Conservation (phyloP, 2,888 invertebrate species). For the Agrenia bidenticulata region DNA sequence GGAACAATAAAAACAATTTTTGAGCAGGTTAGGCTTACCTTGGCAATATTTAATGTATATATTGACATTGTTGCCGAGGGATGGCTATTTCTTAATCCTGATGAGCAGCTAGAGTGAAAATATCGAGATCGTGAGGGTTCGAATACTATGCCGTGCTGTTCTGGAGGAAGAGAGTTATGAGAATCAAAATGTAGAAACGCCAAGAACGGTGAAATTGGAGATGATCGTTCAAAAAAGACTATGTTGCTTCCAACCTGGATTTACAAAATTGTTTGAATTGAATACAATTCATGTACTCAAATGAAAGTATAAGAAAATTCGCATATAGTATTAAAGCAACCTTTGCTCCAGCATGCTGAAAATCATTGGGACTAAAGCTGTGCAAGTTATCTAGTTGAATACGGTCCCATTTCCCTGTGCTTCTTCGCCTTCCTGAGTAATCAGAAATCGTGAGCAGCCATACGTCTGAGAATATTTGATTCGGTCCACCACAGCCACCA, state of each 20-base stretch:
- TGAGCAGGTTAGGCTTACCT: slow-evolving; percentile 27
- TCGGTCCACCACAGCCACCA: slow-evolving; percentile 83
- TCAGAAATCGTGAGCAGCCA: slow-evolving; percentile 73
- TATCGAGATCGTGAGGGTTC: slow-evolving; percentile 41
- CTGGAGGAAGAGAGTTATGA: slow-evolving; percentile 24
- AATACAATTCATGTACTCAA: too few relatives aligned
- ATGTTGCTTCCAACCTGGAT: slow-evolving; percentile 47
- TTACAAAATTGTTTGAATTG: slow-evolving; percentile 9
- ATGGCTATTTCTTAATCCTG: slow-evolving; percentile 29
- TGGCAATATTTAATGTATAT: slow-evolving; percentile 49
- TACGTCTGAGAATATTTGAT: slow-evolving; percentile 81
- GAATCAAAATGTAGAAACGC: slow-evolving; percentile 51
- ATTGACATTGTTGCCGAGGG: slow-evolving; percentile 46
- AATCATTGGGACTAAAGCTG: slow-evolving; percentile 43
- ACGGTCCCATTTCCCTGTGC: slow-evolving; percentile 41
- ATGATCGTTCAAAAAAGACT: slow-evolving; percentile 48
- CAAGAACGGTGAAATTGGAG: slow-evolving; percentile 49
- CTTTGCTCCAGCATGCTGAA: slow-evolving; percentile 51
- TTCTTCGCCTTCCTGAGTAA: slow-evolving; percentile 17
- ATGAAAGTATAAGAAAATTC: neutral
- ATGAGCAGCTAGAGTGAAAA: slow-evolving; percentile 47
- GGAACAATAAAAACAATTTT: neutral
- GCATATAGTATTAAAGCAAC: slow-evolving; percentile 22
- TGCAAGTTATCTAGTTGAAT: slow-evolving; percentile 33
- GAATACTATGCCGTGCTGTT: slow-evolving; percentile 45